Evolutionary conservation across 2,888 invertebrate genomes (phyloP), one percentile per base, ranked within the genome.

Genomic region (Sussaba pulchella): DNA sequence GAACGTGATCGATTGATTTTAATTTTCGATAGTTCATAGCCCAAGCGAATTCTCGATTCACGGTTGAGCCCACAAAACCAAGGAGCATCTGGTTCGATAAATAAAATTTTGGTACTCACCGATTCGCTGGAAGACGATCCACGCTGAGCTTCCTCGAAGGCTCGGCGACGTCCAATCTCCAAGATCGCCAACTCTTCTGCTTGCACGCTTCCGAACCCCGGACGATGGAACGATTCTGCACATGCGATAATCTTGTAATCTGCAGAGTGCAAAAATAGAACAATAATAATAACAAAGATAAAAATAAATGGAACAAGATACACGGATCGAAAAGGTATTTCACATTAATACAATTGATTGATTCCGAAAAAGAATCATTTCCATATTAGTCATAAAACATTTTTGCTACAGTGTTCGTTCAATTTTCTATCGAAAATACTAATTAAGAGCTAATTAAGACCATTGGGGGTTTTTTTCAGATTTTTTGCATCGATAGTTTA

Each of bases 151-250:
- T 69, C 19, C 63, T 67, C 4, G 72, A 52, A 0, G 52, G 36
- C 63, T 69, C 50, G 21, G 67, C 63, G 24, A 36, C 54, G 54
- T 73, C 78, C 63, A 78, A 43, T 63, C 61, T 78, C 78, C 78
- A 78, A 12, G 67, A 36, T 61, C 41, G 67, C 10, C 50, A 12
- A 19, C n/a, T 73, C 45, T 69, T 73, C n/a, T 66, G 47, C 10
- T 36, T 61, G 17, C 14, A 14, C 17, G 19, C 41, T 1, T 72
- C 72, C 31, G 9, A 52, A 26, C 31, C 24, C 1, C 66, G 71
- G 12, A 43, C 19, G 3, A 12, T 36, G 12, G 67, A 17, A 0
- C 36, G 45, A 57, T 54, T 63, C 14, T 24, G 61, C 0, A 5
- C 64, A 19, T 6, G 41, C 17, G 67, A 41, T 21, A 50, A 43